These are phyloP conservation scores for Morbakka virulenta DNA, from an alignment of 30 jellyfish, hydroid and myxozoan species.

Conservation along the genomic window DNA sequence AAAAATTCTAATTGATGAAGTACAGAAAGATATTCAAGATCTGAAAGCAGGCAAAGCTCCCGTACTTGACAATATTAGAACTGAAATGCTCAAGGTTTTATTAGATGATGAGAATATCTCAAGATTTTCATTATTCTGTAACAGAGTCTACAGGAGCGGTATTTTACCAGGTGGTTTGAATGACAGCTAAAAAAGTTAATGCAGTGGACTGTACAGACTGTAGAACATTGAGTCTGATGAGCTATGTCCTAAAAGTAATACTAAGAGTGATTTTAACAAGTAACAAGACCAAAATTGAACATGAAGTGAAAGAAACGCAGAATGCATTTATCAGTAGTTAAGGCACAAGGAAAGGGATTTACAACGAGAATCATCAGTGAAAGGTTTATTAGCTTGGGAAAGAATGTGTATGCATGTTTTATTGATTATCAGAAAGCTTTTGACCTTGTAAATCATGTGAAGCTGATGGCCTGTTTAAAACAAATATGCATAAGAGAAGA, in stretches of 20 bases:
- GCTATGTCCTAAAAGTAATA: neutral
- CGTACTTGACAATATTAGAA: neutral
- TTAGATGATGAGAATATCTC: neutral
- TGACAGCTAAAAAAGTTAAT: too few species aligned
- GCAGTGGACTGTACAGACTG: neutral
- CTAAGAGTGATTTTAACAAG: neutral
- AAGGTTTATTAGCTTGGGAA: neutral
- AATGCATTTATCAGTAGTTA: too few species aligned
- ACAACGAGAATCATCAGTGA: neutral
- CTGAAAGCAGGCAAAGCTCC: constrained; percentile 9
- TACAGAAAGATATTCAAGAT: neutral
- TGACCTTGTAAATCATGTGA: neutral
- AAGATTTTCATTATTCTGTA: too few species aligned
- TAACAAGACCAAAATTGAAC: neutral
- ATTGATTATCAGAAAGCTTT: neutral
- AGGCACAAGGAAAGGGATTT: neutral
- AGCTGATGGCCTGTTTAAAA: too few species aligned
- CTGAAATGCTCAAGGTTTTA: neutral
- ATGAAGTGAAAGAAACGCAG: too few species aligned
- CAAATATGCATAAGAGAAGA: too few species aligned
- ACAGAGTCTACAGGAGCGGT: neutral
- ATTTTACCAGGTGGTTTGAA: too few species aligned
- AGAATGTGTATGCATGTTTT: neutral
- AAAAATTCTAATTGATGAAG: neutral
- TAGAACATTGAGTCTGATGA: constrained; percentile 4